Base-by-base conservation (phyloP, 2,888 invertebrate species). In the Apodemia duryi region DNA sequence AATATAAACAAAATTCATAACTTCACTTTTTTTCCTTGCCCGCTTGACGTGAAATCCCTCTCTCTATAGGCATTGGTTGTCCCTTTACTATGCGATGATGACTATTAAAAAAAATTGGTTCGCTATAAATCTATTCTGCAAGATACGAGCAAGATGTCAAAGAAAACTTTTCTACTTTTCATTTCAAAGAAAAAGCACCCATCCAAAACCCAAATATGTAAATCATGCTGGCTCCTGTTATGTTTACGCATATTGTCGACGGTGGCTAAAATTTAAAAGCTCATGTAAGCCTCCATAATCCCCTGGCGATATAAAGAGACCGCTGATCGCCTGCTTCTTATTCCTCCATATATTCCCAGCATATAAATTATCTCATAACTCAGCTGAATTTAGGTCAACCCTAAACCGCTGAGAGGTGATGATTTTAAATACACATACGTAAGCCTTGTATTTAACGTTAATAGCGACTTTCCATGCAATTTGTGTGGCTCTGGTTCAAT, bases 321-420 rank as follows among this genome's bases (percentile, higher is more conserved):
- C 72, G 70, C 71, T 70, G 66, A 68, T 65, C 70, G 67, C 68
- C 69, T 68, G 67, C 67, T 69, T 65, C 69, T 73, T 72, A 74
- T 75, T 74, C 74, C 76, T 65, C 73, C 72, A 75, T 76, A 76
- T 78, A 82, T 81, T 82, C 77, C 75, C 75, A 75, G 81, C 78
- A 81, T 82, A 81, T 79, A 83, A 82, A 84, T 84, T 80, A 82
- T 80, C 78, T 80, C 82, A 82, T 84, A 83, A 49, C 46, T 49
- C 46, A 81, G 68, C 74, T 67, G 72, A 75, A 75, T 83, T 77
- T 73, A 77, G 82, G 82, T 83, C 82, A 80, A 81, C 78, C 74
- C 81, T 82, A 77, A 81, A 80, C 81, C 81, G 81, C 77, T 75
- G 70, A 61, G 69, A 67, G 67, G 66, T 67, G 65, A 69, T 67